Evolutionary conservation across 1,140 invertebrate genomes (phyloP), one percentile per base, ranked within the genome.

Genomic region (Charaxes varanes): DNA sequence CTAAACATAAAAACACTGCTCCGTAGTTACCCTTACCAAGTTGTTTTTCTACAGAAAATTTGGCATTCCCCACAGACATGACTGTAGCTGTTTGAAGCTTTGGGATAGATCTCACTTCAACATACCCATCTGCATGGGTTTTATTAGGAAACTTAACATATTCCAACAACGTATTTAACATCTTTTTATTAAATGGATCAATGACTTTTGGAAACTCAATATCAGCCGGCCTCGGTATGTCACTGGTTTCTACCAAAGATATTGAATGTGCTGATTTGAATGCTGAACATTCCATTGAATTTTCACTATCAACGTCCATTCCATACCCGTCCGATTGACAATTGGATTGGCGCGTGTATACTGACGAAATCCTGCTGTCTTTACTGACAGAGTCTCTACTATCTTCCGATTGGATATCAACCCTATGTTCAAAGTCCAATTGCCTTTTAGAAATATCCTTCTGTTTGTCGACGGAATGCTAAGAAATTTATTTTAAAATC

Each of bases 1-100:
- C 86, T n/a, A 81, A 50, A 49, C 86, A 90, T 57, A 91, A 86
- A 52, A 87, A 92, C 31, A 93, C 90, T 8, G 88, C 88, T 21
- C 91, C 91, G 58, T 91, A 93, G 33, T 90, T 89, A 30, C 91
- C 91, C 83, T 92, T 92, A 10, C 90, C 91, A 51, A 93, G 82
- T 62, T 89, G 86, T 78, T 92, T 92, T 27, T 88, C 86, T 42
- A 93, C 85, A 31, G 90, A 85, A 59, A 91, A 92, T 49, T 81
- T 79, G 45, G 88, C 86, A 51, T 82, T 85, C 43, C 88, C 87
- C 27, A 88, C 63, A 24, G 57, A 59, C 4, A 87, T 41, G 6
- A 65, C 47, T 0, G 66, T 53, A 4, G 72, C 62, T 6, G 68
- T 50, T 49, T 80, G 73, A 24, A 88, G 31, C 32, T 85, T 85